Evolutionary conservation across 2,113 vertebrate species (phyloP), one percentile per base, ranked within the genome.

Genomic region (Romanogobio albipinnatus): DNA sequence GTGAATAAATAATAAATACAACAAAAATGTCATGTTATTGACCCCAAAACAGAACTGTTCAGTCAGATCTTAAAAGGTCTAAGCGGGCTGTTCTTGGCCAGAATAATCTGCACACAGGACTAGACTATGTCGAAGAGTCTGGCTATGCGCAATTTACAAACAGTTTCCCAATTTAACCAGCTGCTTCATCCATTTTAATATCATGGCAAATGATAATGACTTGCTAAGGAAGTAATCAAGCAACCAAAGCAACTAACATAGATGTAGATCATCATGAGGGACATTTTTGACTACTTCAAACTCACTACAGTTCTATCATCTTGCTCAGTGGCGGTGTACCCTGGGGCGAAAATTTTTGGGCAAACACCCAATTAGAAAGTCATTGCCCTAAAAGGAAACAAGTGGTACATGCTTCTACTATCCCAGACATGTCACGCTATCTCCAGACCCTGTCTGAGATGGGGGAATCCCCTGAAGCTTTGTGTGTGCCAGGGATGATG

Each of bases 341-440:
- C 81, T 80, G 58, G 86, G 92, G 91, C 86, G 87, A 76, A 1
- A 79, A 89, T 82, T 39, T 92, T 94, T 93, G 91, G 94, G 90
- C 91, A 93, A 94, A 94, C 87, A 87, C 82, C 84, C 88, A 76
- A 92, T 93, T 90, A 91, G 90, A 89, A 92, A 93, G 92, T 94
- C 87, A 88, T 87, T 1, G 0, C 86, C 90, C 92, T 88, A 90
- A 53, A 81, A 84, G 81, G 0, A 24, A 95, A 94, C 94, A 95
- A 96, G 93, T 91, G 93, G 91, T 87, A 91, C 92, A 92, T 2
- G 86, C 88, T 90, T 89, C 86, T 89, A 43, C 85, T 88, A 29
- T 26, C 43, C 73, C 26, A 59, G 76, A 53, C 73, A 71, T 15
- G 87, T 86, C 62, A 84, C 66, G 77, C 88, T 92, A 93, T 92